These are phyloP conservation scores for Ptychoptera albimana DNA, from an alignment of 2,888 invertebrate genomes.

Conservation along the genomic window DNA sequence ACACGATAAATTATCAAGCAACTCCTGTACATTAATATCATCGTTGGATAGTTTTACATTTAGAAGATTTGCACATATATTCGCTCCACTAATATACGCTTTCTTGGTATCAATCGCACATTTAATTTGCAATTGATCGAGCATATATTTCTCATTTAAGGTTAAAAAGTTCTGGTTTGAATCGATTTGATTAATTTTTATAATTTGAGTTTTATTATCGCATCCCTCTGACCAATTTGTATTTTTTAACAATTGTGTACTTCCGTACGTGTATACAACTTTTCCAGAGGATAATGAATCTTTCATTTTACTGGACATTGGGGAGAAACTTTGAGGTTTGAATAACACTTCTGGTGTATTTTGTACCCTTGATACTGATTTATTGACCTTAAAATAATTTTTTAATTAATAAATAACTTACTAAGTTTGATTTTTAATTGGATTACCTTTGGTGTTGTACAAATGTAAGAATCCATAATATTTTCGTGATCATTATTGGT, in stretches of 20 bases:
- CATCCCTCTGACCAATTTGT: conserved; percentile 21
- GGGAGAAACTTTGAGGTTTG: not conserved
- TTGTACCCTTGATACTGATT: not conserved
- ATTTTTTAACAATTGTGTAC: conserved; percentile 33
- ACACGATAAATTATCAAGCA: conserved; percentile 20
- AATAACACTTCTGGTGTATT: not conserved
- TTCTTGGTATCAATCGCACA: not conserved
- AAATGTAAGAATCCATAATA: conserved; percentile 17
- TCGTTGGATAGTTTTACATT: conserved; percentile 17
- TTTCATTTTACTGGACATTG: not conserved
- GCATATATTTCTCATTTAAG: conserved; percentile 35
- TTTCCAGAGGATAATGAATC: conserved; percentile 34
- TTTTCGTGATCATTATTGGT: conserved; percentile 13
- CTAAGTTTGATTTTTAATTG: too few relatives aligned
- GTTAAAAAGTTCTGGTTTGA: conserved; percentile 31
- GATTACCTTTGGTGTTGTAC: conserved; percentile 24
- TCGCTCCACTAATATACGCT: conserved; percentile 21
- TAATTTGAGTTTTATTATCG: conserved; percentile 12
- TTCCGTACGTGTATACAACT: conserved; percentile 42
- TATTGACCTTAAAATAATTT: conserved; percentile 13
- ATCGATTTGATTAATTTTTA: conserved; percentile 33
- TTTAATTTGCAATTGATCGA: conserved; percentile 23
- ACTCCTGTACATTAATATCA: not conserved
- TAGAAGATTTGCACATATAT: conserved; percentile 22
- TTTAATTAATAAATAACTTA: conserved; percentile 4